phyloP scores from a whole-genome alignment of 2,888 invertebrate species.

The Alitta virens region DNA sequence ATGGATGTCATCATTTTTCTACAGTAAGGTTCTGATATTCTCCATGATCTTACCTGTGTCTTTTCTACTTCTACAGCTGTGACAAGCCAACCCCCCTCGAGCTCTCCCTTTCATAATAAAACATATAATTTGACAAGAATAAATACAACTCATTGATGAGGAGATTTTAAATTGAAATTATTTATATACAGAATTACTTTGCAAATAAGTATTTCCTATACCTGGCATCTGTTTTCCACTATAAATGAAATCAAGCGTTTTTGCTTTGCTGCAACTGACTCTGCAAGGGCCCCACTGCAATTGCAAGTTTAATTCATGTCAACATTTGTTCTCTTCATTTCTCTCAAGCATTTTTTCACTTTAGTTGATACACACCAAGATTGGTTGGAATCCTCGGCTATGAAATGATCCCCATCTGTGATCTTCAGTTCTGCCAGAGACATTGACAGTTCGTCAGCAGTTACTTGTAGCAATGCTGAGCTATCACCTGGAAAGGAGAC shows the following conservation, averaged over 20 bases:
- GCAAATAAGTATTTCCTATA: no score
- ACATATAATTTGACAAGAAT: no score
- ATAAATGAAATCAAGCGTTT: conserved; percentile 13
- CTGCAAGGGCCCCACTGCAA: conserved; percentile 10
- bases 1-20: no score
- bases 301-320: no score
- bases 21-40: no score
- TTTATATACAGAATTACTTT: no score
- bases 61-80: conserved; percentile 30
- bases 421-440: conserved; percentile 34
- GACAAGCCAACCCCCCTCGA: conserved; percentile 17
- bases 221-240: conserved; percentile 34
- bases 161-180: no score
- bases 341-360: no score
- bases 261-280: conserved; percentile 6
- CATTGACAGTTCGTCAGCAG: neutral
- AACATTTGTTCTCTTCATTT: no score
- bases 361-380: conserved; percentile 17
- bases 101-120: no score
- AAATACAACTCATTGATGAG: no score
- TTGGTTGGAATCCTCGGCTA: conserved; percentile 30
- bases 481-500: neutral
- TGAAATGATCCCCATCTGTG: conserved; percentile 37
- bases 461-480: neutral
- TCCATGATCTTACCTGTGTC: conserved; percentile 33